phyloP scores from a whole-genome alignment of 1,140 invertebrate genomes.

The Cotesia chilonis region DNA sequence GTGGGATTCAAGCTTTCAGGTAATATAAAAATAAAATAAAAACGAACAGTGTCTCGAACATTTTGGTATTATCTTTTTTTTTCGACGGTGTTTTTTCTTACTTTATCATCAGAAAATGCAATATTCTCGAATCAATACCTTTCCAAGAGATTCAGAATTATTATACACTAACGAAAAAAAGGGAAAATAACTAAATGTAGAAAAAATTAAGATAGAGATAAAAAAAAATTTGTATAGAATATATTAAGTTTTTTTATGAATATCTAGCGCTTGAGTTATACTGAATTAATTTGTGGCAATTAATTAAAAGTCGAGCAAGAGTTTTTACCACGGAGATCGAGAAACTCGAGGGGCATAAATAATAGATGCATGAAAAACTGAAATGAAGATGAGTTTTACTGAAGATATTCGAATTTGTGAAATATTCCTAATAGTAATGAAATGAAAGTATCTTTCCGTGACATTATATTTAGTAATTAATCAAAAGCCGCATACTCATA shows the following conservation, averaged over 20 bases:
- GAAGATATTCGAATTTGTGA: slow-evolving; percentile 30
- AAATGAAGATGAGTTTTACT: slow-evolving; percentile 16
- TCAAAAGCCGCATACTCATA: too few relatives aligned
- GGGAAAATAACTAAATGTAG: background rate
- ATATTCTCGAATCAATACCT: slow-evolving; percentile 18
- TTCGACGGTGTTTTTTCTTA: background rate
- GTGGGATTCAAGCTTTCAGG: slow-evolving; percentile 34
- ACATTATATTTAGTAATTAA: too few relatives aligned
- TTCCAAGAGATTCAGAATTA: background rate
- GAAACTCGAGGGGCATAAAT: slow-evolving; percentile 35
- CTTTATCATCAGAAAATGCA: background rate
- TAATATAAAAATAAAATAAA: slow-evolving; percentile 4
- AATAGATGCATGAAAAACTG: slow-evolving; percentile 32
- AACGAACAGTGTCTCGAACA: background rate
- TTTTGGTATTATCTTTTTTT: background rate
- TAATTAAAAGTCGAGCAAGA: slow-evolving; percentile 38
- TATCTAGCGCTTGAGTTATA: slow-evolving; percentile 23
- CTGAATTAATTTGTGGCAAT: slow-evolving; percentile 34
- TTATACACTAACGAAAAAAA: background rate
- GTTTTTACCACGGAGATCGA: slow-evolving; percentile 28
- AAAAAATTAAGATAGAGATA: background rate
- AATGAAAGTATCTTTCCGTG: background rate
- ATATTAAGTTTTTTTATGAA: slow-evolving; percentile 19
- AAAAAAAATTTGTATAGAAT: slow-evolving; percentile 13
- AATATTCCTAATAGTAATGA: background rate